Evolutionary conservation across 2,888 invertebrate species (phyloP).

Genomic region (Drosophila falleni): DNA sequence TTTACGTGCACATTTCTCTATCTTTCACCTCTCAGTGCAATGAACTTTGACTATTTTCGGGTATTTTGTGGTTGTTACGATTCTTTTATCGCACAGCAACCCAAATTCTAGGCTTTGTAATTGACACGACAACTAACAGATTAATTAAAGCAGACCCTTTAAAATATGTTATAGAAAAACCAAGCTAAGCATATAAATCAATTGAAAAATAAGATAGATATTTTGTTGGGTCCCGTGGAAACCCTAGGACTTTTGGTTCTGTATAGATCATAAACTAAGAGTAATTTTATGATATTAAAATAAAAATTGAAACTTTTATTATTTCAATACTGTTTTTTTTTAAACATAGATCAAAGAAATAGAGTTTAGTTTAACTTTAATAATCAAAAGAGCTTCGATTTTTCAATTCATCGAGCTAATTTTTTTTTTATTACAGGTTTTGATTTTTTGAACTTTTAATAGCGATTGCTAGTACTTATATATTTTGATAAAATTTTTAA

Average conservation of each 20-base stretch:
- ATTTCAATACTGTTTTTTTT: too few species aligned
- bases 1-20: conserved; percentile 21
- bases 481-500: background rate
- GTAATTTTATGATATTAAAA: too few species aligned
- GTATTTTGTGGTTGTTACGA: conserved; percentile 6
- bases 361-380: too few species aligned
- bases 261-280: background rate
- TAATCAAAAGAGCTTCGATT: too few species aligned
- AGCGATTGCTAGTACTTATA: too few species aligned
- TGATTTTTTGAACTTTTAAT: too few species aligned
- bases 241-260: background rate
- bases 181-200: conserved; percentile 36
- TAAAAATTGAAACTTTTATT: too few species aligned
- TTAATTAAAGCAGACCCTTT: background rate
- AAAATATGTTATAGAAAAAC: background rate
- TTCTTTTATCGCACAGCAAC: conserved; percentile 35
- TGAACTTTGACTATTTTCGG: conserved; percentile 30
- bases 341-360: too few species aligned
- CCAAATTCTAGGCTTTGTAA: conserved; percentile 18
- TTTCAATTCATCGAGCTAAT: too few species aligned
- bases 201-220: conserved; percentile 23
- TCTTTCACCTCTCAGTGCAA: conserved; percentile 35
- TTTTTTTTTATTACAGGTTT: background rate
- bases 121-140: conserved; percentile 7
- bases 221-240: conserved; percentile 25